Evolutionary conservation across 2,888 invertebrate genomes (phyloP).

Genomic region (Dendrolimus pini): DNA sequence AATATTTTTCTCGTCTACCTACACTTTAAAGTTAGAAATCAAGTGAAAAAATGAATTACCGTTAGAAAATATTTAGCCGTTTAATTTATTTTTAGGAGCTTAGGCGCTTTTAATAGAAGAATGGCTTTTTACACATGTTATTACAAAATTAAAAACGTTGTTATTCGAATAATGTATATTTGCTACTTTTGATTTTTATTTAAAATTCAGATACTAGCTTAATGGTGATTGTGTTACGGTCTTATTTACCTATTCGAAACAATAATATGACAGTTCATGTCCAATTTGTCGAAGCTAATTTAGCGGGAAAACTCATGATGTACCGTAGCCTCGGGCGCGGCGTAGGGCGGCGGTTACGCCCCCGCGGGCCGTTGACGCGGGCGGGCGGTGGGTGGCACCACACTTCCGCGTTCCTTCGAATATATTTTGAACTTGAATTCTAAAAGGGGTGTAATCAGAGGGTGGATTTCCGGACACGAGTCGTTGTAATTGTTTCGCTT

Average conservation of each 20-base stretch:
- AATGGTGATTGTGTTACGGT: too few species aligned
- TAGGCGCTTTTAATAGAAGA: too few species aligned
- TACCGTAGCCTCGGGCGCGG: conserved; percentile 40
- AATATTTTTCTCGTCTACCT: too few species aligned
- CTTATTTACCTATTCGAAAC: too few species aligned
- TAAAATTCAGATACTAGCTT: too few species aligned
- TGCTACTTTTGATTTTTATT: background rate
- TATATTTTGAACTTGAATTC: conserved; percentile 30
- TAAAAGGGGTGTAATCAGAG: conserved; percentile 14
- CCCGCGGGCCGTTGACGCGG: conserved; percentile 57
- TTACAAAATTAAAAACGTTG: too few species aligned
- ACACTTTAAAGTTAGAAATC: too few species aligned
- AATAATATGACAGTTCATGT: too few species aligned
- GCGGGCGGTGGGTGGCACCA: conserved; percentile 71
- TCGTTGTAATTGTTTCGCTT: background rate
- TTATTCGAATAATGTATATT: conserved; percentile 1
- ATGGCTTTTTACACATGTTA: too few species aligned
- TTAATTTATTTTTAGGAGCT: too few species aligned
- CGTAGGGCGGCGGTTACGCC: conserved; percentile 73
- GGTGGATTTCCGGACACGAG: conserved; percentile 1
- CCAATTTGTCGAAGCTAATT: conserved; percentile 10
- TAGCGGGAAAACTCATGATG: conserved; percentile 48
- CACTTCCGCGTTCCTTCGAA: conserved; percentile 51
- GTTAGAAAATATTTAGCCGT: too few species aligned
- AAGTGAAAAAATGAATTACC: too few species aligned